Conservation (phyloP, 2,797 vertebrate genomes). For the Lepus oiostolus region DNA sequence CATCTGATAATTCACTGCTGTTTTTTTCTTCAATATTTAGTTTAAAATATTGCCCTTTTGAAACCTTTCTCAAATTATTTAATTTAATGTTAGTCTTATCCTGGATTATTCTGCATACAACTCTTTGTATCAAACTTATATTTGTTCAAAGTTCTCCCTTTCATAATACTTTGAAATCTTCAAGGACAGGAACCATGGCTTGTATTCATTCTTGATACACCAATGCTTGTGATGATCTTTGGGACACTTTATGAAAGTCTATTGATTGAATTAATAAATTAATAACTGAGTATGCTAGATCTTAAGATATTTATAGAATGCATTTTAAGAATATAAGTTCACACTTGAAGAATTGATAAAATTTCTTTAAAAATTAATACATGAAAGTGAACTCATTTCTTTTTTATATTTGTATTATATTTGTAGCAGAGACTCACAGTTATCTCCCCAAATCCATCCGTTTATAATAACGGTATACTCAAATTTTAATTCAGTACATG, state of each 20-base stretch:
- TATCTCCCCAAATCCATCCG: neutral
- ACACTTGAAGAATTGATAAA: neutral
- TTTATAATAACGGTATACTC: neutral
- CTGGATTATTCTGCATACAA: neutral
- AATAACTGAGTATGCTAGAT: neutral
- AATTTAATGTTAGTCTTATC: slow-evolving; percentile 9
- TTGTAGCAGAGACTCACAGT: neutral
- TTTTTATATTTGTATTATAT: neutral
- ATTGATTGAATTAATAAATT: neutral
- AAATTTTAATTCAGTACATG: neutral
- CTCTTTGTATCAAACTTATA: neutral
- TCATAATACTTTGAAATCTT: neutral
- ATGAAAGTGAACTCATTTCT: neutral
- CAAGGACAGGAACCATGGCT: neutral
- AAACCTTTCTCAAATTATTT: slow-evolving; percentile 23
- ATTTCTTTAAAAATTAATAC: neutral
- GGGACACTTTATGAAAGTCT: neutral
- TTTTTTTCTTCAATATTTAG: slow-evolving; percentile 20
- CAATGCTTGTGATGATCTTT: neutral
- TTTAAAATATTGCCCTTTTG: neutral
- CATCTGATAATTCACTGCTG: neutral
- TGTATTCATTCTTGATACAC: neutral
- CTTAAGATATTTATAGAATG: neutral
- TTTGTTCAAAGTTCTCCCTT: neutral
- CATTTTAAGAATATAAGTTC: neutral